Evolutionary conservation across 2,888 invertebrate genomes (phyloP), one percentile per base, ranked within the genome.

Genomic region (Apodemia zela): DNA sequence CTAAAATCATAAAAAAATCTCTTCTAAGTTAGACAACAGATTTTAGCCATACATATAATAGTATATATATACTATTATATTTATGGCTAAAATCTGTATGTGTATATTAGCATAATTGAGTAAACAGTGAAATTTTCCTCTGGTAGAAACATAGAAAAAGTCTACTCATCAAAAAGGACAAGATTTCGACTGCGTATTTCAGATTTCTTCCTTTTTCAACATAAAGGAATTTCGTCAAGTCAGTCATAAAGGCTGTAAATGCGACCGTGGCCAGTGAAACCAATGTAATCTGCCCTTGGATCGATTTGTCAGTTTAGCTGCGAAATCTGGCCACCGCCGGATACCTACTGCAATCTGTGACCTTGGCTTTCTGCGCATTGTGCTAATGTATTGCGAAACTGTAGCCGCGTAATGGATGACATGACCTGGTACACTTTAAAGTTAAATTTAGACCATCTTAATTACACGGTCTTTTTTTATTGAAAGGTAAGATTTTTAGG

Each of bases 221-320:
- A n/a, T n/a, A n/a, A n/a, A n/a, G n/a, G n/a, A n/a, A n/a, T n/a
- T n/a, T n/a, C n/a, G n/a, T 42, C 0, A 42, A n/a, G 6, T 45
- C n/a, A 3, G 15, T n/a, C n/a, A n/a, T 2, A 45, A 45, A 45
- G 45, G n/a, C 2, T 45, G n/a, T 45, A 8, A 45, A 17, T 45
- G 8, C 6, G 45, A 66, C 67, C 61, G 68, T 64, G 74, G 75
- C 6, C 15, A 15, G 72, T 74, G 72, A 75, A 76, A 70, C 69
- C 54, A 57, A 21, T 15, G 54, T 57, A 57, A 73, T 69, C 71
- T 77, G 75, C 72, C 81, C 84, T 82, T 83, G 82, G 78, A 77
- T 77, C 63, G 69, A 66, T 71, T 66, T 65, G 71, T 64, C 71
- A 80, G 82, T 81, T 81, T 79, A 74, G 72, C 72, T 72, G 70